Evolutionary conservation across 2,113 vertebrate genomes (phyloP).

Genomic region (Lagopus leucura): DNA sequence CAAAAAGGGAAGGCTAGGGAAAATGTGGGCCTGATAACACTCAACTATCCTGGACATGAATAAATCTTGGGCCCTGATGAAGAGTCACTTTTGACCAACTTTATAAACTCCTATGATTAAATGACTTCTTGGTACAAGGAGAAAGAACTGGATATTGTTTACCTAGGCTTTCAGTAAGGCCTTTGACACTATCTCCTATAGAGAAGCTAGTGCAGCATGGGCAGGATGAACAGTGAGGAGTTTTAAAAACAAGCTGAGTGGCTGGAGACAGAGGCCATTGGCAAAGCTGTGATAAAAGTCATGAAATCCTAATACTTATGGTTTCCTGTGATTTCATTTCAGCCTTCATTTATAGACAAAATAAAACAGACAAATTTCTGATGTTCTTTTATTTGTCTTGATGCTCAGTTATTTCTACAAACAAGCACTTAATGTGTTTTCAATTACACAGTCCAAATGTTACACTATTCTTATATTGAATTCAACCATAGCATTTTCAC

Average conservation of each 20-base stretch:
- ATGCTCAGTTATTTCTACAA: background rate
- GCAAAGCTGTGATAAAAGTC: background rate
- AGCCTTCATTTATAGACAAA: background rate
- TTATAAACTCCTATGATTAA: background rate
- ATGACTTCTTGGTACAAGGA: background rate
- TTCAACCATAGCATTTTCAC: background rate
- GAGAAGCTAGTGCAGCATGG: background rate
- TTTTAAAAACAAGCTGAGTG: background rate
- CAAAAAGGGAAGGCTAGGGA: background rate
- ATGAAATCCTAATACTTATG: background rate
- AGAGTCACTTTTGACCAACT: background rate
- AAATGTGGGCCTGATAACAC: background rate
- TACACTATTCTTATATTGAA: background rate
- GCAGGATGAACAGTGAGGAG: background rate
- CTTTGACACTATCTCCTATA: background rate
- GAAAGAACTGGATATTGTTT: fast-evolving
- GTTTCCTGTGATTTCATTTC: background rate
- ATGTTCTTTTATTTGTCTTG: background rate
- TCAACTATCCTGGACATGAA: background rate
- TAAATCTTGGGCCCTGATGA: background rate
- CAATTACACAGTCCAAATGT: background rate
- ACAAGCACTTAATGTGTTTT: too few relatives aligned
- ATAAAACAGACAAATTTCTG: background rate
- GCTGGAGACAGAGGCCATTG: background rate
- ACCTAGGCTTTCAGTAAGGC: background rate